Conservation (phyloP, 2,888 invertebrate genomes). For the Anthophora plumipes region DNA sequence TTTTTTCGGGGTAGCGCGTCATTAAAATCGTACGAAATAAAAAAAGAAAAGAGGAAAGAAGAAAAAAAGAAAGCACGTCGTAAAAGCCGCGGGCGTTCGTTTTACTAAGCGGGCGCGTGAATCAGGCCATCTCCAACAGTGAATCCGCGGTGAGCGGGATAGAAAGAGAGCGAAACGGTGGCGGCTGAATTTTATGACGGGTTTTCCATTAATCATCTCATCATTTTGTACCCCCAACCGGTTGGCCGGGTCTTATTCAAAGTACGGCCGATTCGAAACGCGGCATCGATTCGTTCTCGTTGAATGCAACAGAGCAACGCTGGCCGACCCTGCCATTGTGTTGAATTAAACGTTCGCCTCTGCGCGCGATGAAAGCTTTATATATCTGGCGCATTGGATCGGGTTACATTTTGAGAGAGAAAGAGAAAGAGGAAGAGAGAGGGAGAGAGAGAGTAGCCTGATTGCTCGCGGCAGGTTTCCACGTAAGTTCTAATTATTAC, state of each 20-base stretch:
- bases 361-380: conserved; percentile 34
- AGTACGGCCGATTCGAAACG: conserved; percentile 45
- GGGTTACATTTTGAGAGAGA: conserved; percentile 34
- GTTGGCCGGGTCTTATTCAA: conserved; percentile 46
- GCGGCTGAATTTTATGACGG: conserved; percentile 56
- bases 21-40: conserved; percentile 36
- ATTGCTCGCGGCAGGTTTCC: conserved; percentile 26
- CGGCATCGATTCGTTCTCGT: conserved; percentile 56
- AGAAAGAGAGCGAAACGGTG: neutral
- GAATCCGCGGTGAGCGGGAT: neutral
- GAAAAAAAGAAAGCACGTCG: conserved; percentile 1
- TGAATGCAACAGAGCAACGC: conserved; percentile 48
- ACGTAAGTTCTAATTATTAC: conserved; percentile 42
- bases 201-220: conserved; percentile 66
- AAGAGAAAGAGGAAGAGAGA: conserved; percentile 23
- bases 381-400: conserved; percentile 31
- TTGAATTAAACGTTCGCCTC: conserved; percentile 53
- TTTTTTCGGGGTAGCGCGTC: conserved; percentile 23
- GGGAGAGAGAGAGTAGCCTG: conserved; percentile 27
- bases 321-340: conserved; percentile 40
- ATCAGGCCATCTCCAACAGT: conserved; percentile 23
- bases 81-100: conserved; percentile 41
- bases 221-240: conserved; percentile 44
- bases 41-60: neutral
- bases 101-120: conserved; percentile 29